Evolutionary conservation across 2,797 vertebrate species (phyloP).

Genomic region (Pseudochromis fuscus): DNA sequence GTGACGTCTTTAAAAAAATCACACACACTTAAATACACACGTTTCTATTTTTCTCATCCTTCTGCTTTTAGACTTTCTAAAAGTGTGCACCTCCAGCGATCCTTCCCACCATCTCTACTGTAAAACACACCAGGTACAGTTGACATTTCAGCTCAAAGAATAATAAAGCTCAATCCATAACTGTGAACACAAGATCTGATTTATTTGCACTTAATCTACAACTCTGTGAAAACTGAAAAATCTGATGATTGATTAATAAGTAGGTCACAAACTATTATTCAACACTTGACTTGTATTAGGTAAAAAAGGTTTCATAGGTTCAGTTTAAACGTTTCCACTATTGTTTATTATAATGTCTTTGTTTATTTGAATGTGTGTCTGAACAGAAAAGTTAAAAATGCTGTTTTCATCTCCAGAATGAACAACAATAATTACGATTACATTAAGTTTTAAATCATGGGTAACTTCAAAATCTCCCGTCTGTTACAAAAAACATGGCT

Average conservation of each 20-base stretch:
- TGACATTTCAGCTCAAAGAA: background rate
- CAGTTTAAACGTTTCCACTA: too few species aligned
- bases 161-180: background rate
- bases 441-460: background rate
- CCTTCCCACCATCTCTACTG: slow-evolving; percentile 28
- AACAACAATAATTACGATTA: background rate
- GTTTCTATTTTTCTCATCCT: background rate
- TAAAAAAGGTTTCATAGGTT: too few species aligned
- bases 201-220: too few species aligned
- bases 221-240: too few species aligned
- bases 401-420: background rate
- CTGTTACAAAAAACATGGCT: background rate
- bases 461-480: background rate
- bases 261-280: too few species aligned
- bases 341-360: background rate
- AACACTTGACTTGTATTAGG: too few species aligned
- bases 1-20: background rate
- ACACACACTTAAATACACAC: background rate
- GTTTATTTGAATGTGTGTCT: too few species aligned
- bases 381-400: background rate
- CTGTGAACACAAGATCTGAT: background rate
- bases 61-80: background rate
- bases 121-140: slow-evolving; percentile 8
- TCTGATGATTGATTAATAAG: too few species aligned
- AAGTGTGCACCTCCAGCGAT: background rate